A percentile compares a stretch with the other conserved stretches of the same genome.
Conservation (phyloP, 2,888 invertebrate genomes). For the Mesorhabditis spiculigera region DNA sequence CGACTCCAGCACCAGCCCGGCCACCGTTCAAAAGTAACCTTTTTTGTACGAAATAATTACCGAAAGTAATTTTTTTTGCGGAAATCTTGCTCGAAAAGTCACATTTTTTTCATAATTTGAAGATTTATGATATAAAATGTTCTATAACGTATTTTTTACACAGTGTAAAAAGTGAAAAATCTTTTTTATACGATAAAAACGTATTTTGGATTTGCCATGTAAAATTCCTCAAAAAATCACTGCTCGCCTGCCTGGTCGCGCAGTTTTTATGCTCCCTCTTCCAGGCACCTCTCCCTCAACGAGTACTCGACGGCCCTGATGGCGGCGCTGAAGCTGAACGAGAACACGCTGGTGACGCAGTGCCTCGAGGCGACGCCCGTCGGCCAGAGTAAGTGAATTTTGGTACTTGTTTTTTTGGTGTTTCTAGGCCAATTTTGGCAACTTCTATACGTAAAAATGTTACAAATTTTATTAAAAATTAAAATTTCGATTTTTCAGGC, state of each 20-base stretch:
- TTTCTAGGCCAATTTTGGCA: neutral
- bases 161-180: neutral
- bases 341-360: conserved; percentile 72
- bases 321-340: conserved; percentile 81
- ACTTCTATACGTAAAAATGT: too few relatives aligned
- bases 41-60: neutral
- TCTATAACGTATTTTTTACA: neutral
- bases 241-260: too few relatives aligned
- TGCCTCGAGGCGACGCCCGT: conserved; percentile 79
- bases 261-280: too few relatives aligned
- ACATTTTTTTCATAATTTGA: too few relatives aligned
- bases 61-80: too few relatives aligned
- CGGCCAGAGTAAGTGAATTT: conserved; percentile 74
- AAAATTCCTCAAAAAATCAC: neutral
- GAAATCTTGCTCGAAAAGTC: too few relatives aligned
- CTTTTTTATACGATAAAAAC: neutral
- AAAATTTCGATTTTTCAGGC: too few relatives aligned
- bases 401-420: too few relatives aligned
- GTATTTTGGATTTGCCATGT: neutral
- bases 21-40: conserved; percentile 59
- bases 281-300: too few relatives aligned
- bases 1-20: conserved; percentile 78
- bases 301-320: conserved; percentile 69
- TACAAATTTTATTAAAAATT: too few relatives aligned
- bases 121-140: too few relatives aligned